Conservation (phyloP, 2,888 invertebrate genomes). For the Alviniconcha strummeri region DNA sequence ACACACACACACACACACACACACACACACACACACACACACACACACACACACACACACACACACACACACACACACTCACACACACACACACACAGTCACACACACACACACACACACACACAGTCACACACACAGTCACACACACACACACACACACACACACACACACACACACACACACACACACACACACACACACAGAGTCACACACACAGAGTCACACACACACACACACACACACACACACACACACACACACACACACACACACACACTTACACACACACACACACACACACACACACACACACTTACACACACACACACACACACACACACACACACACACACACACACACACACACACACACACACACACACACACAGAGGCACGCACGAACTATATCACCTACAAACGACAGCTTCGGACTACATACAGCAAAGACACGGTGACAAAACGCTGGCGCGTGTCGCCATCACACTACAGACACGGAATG, state of each 20-base stretch:
- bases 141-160: conserved; percentile 9
- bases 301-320: neutral
- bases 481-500: neutral
- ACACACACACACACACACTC: conserved; percentile 5
- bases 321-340: neutral
- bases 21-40: conserved; percentile 1
- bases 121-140: neutral
- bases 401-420: neutral
- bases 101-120: conserved; percentile 1
- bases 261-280: neutral
- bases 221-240: conserved; percentile 3
- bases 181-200: conserved; percentile 1
- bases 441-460: neutral
- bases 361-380: conserved; percentile 3
- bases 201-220: neutral
- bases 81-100: neutral
- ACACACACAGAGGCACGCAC: neutral
- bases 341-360: neutral
- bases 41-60: neutral
- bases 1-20: conserved; percentile 5
- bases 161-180: neutral
- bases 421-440: neutral
- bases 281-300: neutral
- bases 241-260: conserved; percentile 1
- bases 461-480: no score